Evolutionary conservation across 2,888 invertebrate species (phyloP), one percentile per base, ranked within the genome.

Genomic region (Dolomedes plantarius): DNA sequence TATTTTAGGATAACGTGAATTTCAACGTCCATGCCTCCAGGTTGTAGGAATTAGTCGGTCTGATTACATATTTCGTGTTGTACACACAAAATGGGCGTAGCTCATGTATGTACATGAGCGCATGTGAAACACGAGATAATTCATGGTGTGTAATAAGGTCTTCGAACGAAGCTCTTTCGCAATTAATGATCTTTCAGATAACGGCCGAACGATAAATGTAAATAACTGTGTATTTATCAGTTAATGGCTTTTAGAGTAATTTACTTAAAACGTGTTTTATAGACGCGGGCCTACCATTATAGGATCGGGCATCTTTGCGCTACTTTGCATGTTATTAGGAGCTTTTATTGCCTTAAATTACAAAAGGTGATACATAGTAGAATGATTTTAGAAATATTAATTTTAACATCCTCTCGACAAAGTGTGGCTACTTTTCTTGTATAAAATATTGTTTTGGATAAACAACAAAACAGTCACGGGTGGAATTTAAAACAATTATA

Each of bases 1-100:
- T 56, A 56, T 56, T 56, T 56, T 56, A 56, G 56, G 56, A 23
- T 56, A 56, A 19, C 56, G 11, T 23, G 11, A 19, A 56, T 56
- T 56, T 56, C 23, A 13, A 56, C 56, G 23, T 23, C 23, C 5
- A 23, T 56, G 56, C 56, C 23, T 23, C 11, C 56, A 23, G 56
- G 56, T 56, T 56, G 56, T 5, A 19, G 23, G 56, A 56, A 56
- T 56, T 56, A 56, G 23, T 16, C 23, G 23, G 56, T 56, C 11
- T 56, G 56, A 56, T 56, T 56, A 56, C 23, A 56, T 56, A 56
- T 56, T 56, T 56, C 56, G 56, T 56, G 56, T 23, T 56, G 19
- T 56, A 23, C 56, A 23, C 23, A 56, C 56, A 56, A 23, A 23
- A 11, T 56, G 56, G 56, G 56, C 56, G 56, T 56, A 23, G 56